Evolutionary conservation across 2,888 invertebrate species (phyloP).

Genomic region (Cheilosia urbana): DNA sequence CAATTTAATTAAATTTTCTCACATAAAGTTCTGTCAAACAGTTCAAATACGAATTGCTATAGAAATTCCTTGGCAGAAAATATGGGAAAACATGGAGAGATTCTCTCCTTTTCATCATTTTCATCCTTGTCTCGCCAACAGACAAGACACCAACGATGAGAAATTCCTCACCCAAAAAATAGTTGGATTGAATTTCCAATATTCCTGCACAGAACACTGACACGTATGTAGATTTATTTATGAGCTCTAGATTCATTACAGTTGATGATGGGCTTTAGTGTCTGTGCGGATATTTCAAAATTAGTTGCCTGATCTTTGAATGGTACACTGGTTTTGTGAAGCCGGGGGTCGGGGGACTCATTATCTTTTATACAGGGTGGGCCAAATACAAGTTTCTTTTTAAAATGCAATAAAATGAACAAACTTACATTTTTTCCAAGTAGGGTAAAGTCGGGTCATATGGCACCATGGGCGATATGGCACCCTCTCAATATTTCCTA

Average conservation of each 20-base stretch:
- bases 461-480: no score
- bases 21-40: constrained; percentile 31
- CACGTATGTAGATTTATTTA: constrained; percentile 7
- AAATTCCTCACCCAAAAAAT: constrained; percentile 4
- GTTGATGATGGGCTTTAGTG: background rate
- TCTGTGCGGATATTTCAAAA: background rate
- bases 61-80: constrained; percentile 14
- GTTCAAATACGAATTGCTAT: constrained; percentile 26
- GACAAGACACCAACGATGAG: background rate
- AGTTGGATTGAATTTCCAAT: constrained; percentile 27
- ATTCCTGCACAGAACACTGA: background rate
- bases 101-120: background rate
- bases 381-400: no score
- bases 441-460: no score
- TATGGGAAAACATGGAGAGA: background rate
- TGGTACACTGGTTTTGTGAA: constrained; percentile 6
- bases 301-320: constrained; percentile 11
- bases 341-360: background rate
- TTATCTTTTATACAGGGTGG: no score
- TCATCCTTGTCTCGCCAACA: background rate
- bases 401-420: no score
- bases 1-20: constrained; percentile 46
- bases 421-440: no score
- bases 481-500: no score
- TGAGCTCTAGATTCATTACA: constrained; percentile 20